Base-by-base conservation (phyloP, 2,797 vertebrate species). In the Echeneis naucrates region DNA sequence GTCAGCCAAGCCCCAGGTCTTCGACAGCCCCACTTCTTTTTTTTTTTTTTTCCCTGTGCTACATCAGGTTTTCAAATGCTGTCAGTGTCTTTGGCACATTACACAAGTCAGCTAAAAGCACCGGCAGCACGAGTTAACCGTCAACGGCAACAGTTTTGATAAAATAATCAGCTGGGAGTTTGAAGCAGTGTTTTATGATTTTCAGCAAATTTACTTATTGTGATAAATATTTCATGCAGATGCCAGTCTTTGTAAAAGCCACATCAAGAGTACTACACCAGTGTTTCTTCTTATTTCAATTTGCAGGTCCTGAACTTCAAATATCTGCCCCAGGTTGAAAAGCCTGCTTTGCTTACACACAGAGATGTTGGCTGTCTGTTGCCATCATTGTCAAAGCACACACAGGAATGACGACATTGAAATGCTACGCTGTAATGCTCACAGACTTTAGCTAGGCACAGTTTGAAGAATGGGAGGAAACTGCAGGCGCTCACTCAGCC, bases 381-480 rank as follows among this genome's bases (percentile, higher is more conserved):
- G 81, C 77, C 80, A 85, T 92, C 89, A 93, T 19, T 75, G 87
- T 93, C 90, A 92, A 85, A 77, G 78, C 58, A 16, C 64, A 80
- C 68, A 55, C 70, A 80, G 77, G 63, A 84, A 81, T 76, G 80
- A 81, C 80, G 80, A 47, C 80, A 89, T 87, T 85, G 83, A 88
- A 88, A 86, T 73, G 80, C 85, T n/a, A n/a, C n/a, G n/a, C n/a
- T n/a, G n/a, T n/a, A n/a, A n/a, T n/a, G n/a, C n/a, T n/a, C n/a
- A 81, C 76, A 90, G 82, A 88, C 76, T 78, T 81, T 75, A 82
- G 86, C 78, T 7, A 55, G 71, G 80, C 81, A 52, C 75, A 67
- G 89, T 82, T 86, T 90, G 89, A 91, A 87, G 85, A 93, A 81
- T 78, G n/a, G 74, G 76, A 87, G 83, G n/a, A 89, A 84, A 91